Evolutionary conservation across 2,113 vertebrate genomes (phyloP).

Genomic region (Oreochromis aureus): DNA sequence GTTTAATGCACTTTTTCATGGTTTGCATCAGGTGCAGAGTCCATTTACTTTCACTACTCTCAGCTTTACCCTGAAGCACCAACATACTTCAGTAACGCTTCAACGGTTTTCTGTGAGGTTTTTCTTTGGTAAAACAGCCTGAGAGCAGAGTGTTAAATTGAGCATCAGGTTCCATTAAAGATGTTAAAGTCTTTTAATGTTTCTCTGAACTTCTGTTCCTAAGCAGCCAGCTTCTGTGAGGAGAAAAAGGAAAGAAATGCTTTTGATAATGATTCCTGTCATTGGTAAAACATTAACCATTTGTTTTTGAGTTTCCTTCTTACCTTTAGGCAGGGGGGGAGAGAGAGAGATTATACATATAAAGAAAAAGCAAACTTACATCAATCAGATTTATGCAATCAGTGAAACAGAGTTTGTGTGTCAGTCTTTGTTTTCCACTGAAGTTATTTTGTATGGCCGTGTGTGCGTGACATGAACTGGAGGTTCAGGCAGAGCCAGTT

Average conservation of each 20-base stretch:
- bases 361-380: neutral
- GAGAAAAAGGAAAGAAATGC: neutral
- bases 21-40: neutral
- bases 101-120: neutral
- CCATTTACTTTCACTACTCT: neutral
- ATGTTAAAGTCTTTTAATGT: neutral
- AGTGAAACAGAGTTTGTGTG: neutral
- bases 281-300: conserved; percentile 50
- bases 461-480: conserved; percentile 4
- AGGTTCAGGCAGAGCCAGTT: conserved; percentile 56
- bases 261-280: conserved; percentile 27
- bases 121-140: neutral
- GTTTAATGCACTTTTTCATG: neutral
- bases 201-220: neutral
- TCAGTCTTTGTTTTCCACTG: neutral
- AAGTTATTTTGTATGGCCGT: neutral
- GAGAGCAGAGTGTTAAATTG: neutral
- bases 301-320: neutral
- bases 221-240: neutral
- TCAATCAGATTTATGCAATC: neutral
- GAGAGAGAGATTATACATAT: neutral
- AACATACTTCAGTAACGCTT: neutral
- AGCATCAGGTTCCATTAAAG: neutral
- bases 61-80: neutral
- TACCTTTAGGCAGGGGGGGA: neutral